Evolutionary conservation across 2,113 vertebrate species (phyloP), one percentile per base, ranked within the genome.

Genomic region (Campylorhamphus procurvoides): DNA sequence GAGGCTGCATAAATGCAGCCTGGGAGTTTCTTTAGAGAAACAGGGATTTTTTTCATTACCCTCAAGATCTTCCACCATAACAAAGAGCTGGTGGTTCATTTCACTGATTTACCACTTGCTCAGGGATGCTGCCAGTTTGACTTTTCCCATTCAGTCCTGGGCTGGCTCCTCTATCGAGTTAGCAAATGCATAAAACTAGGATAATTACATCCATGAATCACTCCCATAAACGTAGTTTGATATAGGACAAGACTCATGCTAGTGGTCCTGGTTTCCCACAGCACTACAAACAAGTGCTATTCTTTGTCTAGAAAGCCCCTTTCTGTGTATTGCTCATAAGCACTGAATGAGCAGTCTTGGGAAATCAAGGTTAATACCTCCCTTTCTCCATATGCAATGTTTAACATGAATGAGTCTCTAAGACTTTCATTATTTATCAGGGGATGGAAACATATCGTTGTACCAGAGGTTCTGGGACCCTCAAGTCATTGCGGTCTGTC

Each of bases 121-220:
- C n/a, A 63, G 18, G 15, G 14, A 59, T 6, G 3, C 10, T 3
- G 2, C 27, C 67, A 60, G 24, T 52, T 68, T 84, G 86, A 84
- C 59, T 90, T 91, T 64, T 55, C 56, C 25, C 12, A n/a, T 86
- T 91, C 56, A n/a, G 16, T 24, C 11, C 12, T 46, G 14, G 31
- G 16, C 14, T 69, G 49, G 77, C 12, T 83, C 73, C 31, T 62
- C 76, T 74, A 69, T 3, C 64, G 58, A 85, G 62, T 42, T 90
- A 90, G 79, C 23, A 83, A 46, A 87, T 78, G 35, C 37, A 39
- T 85, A 80, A 82, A 93, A 72, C 10, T 49, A 19, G 12, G n/a
- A 53, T 66, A 91, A 87, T 42, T 42, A 58, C 20, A 19, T 18
- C 42, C 12, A 10, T 90, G 27, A 94, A 69, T 76, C 91, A 59